Evolutionary conservation across 2,888 invertebrate genomes (phyloP).

Genomic region (Gymnoscelis rufifasciata): DNA sequence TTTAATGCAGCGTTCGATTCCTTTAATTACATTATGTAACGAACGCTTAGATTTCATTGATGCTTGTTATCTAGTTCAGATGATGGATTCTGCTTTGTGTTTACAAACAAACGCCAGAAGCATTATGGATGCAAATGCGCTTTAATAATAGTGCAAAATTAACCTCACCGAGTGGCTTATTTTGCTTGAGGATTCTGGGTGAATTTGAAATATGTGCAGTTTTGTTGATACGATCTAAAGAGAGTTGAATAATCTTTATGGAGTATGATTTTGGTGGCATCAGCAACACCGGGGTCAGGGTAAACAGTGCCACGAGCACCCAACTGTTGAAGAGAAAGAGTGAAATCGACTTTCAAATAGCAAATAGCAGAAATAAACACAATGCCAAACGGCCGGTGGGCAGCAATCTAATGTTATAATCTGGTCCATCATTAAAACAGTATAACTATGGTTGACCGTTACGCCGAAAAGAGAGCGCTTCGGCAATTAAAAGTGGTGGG

Average conservation of each 20-base stretch:
- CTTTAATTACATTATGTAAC: slow-evolving; percentile 38
- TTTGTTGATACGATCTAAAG: neutral
- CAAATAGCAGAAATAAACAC: slow-evolving; percentile 13
- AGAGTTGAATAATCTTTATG: too few relatives aligned
- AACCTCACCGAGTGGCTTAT: neutral
- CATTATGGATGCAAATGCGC: neutral
- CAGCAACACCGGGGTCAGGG: neutral
- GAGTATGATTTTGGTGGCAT: neutral
- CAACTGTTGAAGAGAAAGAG: slow-evolving; percentile 5
- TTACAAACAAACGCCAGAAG: neutral
- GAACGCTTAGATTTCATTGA: slow-evolving; percentile 25
- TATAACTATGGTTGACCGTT: slow-evolving; percentile 48
- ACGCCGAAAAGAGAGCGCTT: slow-evolving; percentile 53
- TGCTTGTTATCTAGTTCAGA: slow-evolving; percentile 13
- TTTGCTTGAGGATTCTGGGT: too few relatives aligned
- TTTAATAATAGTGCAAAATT: too few relatives aligned
- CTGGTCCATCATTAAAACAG: slow-evolving; percentile 37
- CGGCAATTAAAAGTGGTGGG: slow-evolving; percentile 40
- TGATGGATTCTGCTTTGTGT: slow-evolving; percentile 4
- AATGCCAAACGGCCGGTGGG: slow-evolving; percentile 16
- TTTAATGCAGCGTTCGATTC: slow-evolving; percentile 29
- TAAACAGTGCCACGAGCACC: neutral
- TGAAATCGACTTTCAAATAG: slow-evolving; percentile 12
- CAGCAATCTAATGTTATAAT: slow-evolving; percentile 26
- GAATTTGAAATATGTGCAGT: neutral